Base-by-base conservation (phyloP, 2,888 invertebrate species). In the Caenorhabditis sulstoni region DNA sequence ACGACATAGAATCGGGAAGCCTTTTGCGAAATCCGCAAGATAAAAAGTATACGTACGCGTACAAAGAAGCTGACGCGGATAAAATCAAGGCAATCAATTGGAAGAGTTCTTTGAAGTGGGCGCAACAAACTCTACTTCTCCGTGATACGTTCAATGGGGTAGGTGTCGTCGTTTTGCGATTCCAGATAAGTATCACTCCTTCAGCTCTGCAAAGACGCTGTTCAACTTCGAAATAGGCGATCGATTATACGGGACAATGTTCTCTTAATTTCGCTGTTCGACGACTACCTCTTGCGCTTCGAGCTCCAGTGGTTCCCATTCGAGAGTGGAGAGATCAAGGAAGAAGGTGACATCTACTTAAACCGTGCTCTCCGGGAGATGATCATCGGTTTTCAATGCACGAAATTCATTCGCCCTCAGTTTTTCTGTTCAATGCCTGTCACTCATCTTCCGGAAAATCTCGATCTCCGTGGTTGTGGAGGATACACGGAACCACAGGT, bases 61-160 rank as follows among this genome's bases (percentile, higher is more conserved):
- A 58, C 35, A 57, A 55, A 64, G 73, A 81, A 41, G 64, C 78
- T 14, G 83, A 85, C 23, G 64, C 79, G 45, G 79, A 85, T 39
- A 62, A 82, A 12, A 62, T 67, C 1, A 52, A 53, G 16, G 35
- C 4, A 3, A 45, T 89, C 4, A 84, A 81, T 55, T 90, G 89
- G 89, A 77, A 83, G 52, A 77, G 86, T 23, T 85, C 89, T 1
- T 55, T 89, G 53, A 82, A 83, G 52, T 87, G 89, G 88, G 89
- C 89, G 0, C 88, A 88, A 47, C 85, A 90, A 52, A 84, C 88
- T 1, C 73, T 89, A 18, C 78, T 89, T 29, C 79, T 81, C 49
- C 70, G 85, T n/a, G 89, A 90, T 45, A 86, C 85, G 4, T 29
- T 29, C 7, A 29, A 29, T 29, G 29, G 29, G 29, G 14, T 89